Percentiles rank a stretch among this genome's conserved stretches.
These are phyloP conservation scores for Rhyacichthys aspro DNA, from an alignment of 2,797 vertebrate genomes.

Conservation along the genomic window DNA sequence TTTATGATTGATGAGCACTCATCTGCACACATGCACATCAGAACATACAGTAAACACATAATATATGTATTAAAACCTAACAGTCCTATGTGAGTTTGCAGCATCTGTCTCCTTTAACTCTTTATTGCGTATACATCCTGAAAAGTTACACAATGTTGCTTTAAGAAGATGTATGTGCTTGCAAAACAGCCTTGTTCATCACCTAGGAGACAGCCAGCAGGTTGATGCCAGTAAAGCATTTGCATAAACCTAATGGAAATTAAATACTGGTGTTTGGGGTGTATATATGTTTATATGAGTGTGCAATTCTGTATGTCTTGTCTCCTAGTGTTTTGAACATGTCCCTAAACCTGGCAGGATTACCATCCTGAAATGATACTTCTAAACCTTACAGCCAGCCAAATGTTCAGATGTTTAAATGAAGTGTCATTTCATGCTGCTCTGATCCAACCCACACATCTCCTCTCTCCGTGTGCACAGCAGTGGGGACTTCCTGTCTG, in stretches of 20 bases:
- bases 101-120: no score
- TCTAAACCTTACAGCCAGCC: neutral
- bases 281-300: neutral
- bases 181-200: slow-evolving; percentile 3
- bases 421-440: neutral
- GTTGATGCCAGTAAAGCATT: neutral
- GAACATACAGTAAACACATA: no score
- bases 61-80: no score
- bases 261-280: slow-evolving; percentile 6
- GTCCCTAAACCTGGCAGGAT: no score
- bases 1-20: no score
- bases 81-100: no score
- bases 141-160: slow-evolving; percentile 5
- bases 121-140: no score
- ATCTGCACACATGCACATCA: no score
- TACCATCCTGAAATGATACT: neutral
- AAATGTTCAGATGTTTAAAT: slow-evolving; percentile 2
- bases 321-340: neutral
- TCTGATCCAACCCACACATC: slow-evolving; percentile 22
- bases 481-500: slow-evolving; percentile 47
- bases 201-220: no score
- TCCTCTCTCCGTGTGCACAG: slow-evolving; percentile 32
- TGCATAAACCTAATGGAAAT: slow-evolving; percentile 13
- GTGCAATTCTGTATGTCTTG: neutral
- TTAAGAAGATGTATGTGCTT: no score